Conservation (phyloP, 35 echinoderm and acorn worm genomes). For the Apostichopus californicus region DNA sequence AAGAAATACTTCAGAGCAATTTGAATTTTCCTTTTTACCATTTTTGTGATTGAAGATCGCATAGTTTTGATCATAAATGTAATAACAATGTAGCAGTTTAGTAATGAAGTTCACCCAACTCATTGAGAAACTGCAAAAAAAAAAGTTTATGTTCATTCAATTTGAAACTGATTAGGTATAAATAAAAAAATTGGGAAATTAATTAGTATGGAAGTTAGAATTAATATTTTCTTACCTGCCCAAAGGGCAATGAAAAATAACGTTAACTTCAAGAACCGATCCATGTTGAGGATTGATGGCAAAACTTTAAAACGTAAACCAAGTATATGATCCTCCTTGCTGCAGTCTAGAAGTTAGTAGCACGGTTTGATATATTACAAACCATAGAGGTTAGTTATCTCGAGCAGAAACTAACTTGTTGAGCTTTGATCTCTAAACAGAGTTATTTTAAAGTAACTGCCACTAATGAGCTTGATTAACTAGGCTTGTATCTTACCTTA, state of each 20-base stretch:
- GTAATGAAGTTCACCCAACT: too few species aligned
- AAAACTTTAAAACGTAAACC: not conserved
- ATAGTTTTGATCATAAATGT: too few species aligned
- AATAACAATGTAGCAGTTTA: too few species aligned
- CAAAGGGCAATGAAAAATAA: not conserved
- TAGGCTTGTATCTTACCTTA: not conserved
- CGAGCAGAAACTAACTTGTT: constrained; percentile 20
- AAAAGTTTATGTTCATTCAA: too few species aligned
- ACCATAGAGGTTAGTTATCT: not conserved
- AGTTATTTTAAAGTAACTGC: constrained; percentile 17
- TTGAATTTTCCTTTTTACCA: too few species aligned
- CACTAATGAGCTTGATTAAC: constrained; percentile 33
- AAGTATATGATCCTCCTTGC: not conserved
- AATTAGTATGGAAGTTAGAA: not conserved
- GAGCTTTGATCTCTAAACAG: constrained; percentile 13
- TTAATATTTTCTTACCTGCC: not conserved
- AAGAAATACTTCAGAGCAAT: too few species aligned
- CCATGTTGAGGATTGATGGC: not conserved
- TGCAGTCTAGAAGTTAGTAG: not conserved
- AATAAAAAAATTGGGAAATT: too few species aligned
- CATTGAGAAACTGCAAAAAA: too few species aligned
- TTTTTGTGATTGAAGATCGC: too few species aligned
- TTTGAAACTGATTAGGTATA: too few species aligned
- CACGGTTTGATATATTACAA: not conserved
- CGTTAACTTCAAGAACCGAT: not conserved